Conservation (phyloP, 2,113 vertebrate genomes). For the Heloderma charlesbogerti region DNA sequence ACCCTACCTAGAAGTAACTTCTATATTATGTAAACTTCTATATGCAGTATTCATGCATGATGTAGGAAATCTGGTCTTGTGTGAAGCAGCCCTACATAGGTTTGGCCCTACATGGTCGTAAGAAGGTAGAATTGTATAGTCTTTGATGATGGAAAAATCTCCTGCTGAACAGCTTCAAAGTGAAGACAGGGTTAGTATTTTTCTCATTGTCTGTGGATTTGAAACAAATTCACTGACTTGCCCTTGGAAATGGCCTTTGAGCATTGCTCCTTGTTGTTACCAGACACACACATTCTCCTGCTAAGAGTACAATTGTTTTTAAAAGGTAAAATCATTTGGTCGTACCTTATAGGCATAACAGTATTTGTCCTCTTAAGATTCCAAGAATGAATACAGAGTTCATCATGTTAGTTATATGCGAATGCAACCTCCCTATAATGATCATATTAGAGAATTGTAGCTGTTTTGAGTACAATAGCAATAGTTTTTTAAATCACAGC, state of each 20-base stretch:
- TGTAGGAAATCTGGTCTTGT: neutral
- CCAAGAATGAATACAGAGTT: conserved; percentile 26
- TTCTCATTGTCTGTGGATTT: neutral
- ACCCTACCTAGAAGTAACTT: neutral
- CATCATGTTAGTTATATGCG: conserved; percentile 24
- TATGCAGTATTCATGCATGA: neutral
- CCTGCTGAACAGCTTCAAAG: neutral
- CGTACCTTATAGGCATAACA: neutral
- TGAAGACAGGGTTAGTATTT: neutral
- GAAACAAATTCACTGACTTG: conserved; percentile 13
- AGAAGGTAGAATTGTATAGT: neutral
- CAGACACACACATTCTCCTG: neutral
- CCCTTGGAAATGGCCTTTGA: conserved; percentile 9
- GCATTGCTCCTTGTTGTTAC: neutral
- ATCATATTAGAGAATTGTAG: neutral
- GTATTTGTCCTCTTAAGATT: conserved; percentile 20
- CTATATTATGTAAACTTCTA: neutral
- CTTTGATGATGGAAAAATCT: neutral
- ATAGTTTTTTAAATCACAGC: conserved; percentile 48
- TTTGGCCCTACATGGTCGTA: neutral
- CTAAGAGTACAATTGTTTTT: neutral
- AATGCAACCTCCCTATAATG: neutral
- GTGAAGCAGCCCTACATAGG: neutral
- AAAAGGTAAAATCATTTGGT: neutral
- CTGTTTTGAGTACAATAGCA: conserved; percentile 2